A percentile compares a stretch with the other conserved stretches of the same genome.
Evolutionary conservation across 2,797 vertebrate species (phyloP).

Genomic region (Myotis planiceps): DNA sequence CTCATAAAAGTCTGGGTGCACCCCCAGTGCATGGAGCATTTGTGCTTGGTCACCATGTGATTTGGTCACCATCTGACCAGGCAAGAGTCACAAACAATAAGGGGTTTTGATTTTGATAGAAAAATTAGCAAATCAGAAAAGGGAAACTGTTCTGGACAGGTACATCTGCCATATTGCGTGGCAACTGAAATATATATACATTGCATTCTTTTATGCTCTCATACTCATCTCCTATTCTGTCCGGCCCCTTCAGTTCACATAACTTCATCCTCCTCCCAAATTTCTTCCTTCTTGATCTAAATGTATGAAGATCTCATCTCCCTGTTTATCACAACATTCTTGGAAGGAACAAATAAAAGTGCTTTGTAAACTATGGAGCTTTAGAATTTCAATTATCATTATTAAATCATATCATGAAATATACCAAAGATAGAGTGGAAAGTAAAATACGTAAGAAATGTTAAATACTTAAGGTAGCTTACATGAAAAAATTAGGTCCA

Average conservation of each 20-base stretch:
- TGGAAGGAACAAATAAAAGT: background rate
- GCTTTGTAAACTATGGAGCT: background rate
- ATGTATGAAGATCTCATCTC: background rate
- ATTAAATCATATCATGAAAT: background rate
- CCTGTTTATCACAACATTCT: background rate
- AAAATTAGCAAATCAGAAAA: background rate
- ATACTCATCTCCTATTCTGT: background rate
- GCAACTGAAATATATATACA: background rate
- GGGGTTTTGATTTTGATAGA: background rate
- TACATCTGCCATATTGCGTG: too few relatives aligned
- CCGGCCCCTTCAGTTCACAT: background rate
- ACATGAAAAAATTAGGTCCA: background rate
- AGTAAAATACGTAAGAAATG: background rate
- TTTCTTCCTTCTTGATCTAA: background rate
- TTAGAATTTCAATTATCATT: background rate
- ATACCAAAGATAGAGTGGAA: background rate
- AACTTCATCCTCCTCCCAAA: background rate
- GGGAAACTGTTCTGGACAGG: background rate
- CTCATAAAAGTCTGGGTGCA: background rate
- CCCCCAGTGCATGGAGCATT: fast-evolving
- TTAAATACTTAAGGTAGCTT: background rate
- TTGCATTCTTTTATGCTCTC: fast-evolving
- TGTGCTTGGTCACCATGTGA: background rate
- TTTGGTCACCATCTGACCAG: background rate
- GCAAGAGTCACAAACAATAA: background rate